Evolutionary conservation across 2,888 invertebrate genomes (phyloP), one percentile per base, ranked within the genome.

Genomic region (Tachina grossa): DNA sequence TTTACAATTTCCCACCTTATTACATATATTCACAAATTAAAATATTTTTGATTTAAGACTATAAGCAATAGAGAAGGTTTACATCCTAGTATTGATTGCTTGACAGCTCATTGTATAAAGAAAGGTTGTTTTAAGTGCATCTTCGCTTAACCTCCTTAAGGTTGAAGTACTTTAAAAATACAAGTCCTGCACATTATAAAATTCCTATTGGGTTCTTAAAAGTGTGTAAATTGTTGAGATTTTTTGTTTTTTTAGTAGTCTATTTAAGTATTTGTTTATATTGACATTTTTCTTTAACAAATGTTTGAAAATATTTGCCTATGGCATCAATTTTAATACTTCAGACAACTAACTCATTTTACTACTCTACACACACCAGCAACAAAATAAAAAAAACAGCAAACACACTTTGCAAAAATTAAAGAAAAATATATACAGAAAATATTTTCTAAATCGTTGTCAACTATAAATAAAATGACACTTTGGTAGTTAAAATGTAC

Each of bases 261-360:
- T 78, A 16, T 22, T 41, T 68, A 59, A 49, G 41, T 69, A 22
- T 71, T 14, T 11, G 14, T 66, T 43, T 75, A 59, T 81, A 75
- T 81, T 81, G 68, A 75, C 59, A 81, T 75, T 75, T 81, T 75
- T 68, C 68, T 68, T 81, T 81, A 81, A 75, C 41, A 71, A 83
- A 76, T 72, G 65, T 77, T 83, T 74, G 74, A 68, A 83, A 78
- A 78, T 79, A 75, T 83, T 79, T 83, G 78, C 78, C 74, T 79
- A 83, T 69, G 83, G 74, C 83, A 83, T 75, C 83, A 74, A 79
- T 59, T 63, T 63, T 22, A 22, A 69, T 51, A 66, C 41, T 57
- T 22, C 65, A 49, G 19, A 10, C 59, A 41, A 39, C 61, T 76
- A 41, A 45, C 69, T 76, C 55, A 66, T 31, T 76, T 66, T 61